These are phyloP conservation scores for Callyntrura sp. DNA, from an alignment of 2,888 invertebrate genomes.

Conservation along the genomic window DNA sequence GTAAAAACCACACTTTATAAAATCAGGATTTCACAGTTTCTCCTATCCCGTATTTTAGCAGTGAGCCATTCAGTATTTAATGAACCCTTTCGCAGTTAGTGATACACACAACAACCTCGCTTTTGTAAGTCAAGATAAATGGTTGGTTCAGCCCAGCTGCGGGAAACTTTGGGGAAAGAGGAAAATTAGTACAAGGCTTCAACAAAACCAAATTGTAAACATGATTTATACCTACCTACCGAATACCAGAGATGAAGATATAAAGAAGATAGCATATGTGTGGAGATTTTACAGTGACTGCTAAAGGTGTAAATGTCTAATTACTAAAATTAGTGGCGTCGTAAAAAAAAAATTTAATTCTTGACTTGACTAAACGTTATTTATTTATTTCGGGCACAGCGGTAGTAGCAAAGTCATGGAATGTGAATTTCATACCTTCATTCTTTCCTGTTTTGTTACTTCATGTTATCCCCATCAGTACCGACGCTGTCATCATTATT, in stretches of 20 bases:
- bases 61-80: slow-evolving; percentile 51
- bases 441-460: neutral
- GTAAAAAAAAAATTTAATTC: neutral
- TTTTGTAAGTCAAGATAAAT: neutral
- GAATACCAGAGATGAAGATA: neutral
- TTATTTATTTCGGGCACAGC: neutral
- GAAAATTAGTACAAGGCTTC: neutral
- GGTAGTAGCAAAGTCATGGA: slow-evolving; percentile 11
- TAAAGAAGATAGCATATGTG: too few relatives aligned
- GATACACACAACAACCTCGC: neutral
- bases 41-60: slow-evolving; percentile 56
- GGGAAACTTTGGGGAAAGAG: neutral
- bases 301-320: slow-evolving; percentile 7
- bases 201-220: slow-evolving; percentile 10
- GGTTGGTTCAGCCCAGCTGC: neutral
- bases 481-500: neutral
- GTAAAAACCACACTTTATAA: slow-evolving; percentile 55
- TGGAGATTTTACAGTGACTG: neutral
- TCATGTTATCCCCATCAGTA: neutral
- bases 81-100: slow-evolving; percentile 10
- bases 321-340: slow-evolving; percentile 29
- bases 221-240: neutral
- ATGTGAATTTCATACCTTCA: slow-evolving; percentile 5
- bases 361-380: too few relatives aligned
- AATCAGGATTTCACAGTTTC: slow-evolving; percentile 62